These are phyloP conservation scores for Podarcis cretensis DNA, from an alignment of 2,113 vertebrate genomes.

Conservation along the genomic window DNA sequence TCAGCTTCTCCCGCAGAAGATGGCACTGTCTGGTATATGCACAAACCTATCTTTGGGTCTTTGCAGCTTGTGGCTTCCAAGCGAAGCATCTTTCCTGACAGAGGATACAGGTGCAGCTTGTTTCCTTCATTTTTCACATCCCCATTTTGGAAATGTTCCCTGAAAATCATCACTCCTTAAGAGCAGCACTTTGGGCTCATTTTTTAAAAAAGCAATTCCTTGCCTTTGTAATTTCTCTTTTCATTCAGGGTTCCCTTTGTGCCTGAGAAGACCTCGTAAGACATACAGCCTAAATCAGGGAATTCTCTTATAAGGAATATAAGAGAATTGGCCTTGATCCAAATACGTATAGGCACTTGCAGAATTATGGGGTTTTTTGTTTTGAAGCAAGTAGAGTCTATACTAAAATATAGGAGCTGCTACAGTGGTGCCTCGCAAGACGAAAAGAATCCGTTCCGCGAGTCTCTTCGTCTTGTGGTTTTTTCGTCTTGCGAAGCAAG, in stretches of 20 bases:
- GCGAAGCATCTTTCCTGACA: no score
- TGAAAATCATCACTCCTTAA: not conserved
- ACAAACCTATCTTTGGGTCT: not conserved
- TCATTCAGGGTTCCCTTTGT: not conserved
- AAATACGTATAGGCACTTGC: not conserved
- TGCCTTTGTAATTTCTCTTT: not conserved
- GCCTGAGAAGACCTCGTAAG: no score
- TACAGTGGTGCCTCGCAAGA: no score
- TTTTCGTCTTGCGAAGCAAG: no score
- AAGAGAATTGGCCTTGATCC: no score
- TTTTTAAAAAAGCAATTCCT: not conserved
- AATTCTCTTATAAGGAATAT: not conserved
- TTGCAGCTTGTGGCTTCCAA: not conserved
- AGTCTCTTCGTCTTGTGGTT: no score
- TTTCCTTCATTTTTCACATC: not conserved
- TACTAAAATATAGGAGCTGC: not conserved
- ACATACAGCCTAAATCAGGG: not conserved
- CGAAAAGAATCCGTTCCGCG: no score
- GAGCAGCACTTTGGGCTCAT: not conserved
- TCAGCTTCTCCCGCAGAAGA: not conserved
- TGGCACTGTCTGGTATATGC: no score
- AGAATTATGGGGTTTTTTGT: not conserved
- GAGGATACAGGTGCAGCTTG: not conserved
- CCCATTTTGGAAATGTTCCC: not conserved
- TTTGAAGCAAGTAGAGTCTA: no score